These are phyloP conservation scores for Megamerina dolium DNA, from an alignment of 2,888 invertebrate species.

Conservation along the genomic window DNA sequence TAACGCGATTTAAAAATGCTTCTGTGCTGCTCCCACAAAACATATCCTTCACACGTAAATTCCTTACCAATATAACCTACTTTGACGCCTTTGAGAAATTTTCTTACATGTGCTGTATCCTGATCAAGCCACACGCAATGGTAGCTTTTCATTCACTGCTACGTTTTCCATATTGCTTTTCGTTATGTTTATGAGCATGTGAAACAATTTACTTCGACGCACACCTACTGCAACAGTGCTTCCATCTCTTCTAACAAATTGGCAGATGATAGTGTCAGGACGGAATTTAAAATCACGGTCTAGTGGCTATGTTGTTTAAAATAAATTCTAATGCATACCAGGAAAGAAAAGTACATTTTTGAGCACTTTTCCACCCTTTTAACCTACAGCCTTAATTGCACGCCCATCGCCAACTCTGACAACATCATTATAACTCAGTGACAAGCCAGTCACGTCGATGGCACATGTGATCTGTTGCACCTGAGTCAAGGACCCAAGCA, in stretches of 20 bases:
- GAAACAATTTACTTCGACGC: constrained; percentile 9
- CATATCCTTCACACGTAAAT: constrained; percentile 15
- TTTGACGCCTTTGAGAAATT: constrained; percentile 8
- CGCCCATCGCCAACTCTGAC: too few relatives aligned
- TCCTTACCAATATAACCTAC: constrained; percentile 11
- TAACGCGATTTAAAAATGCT: constrained; percentile 10
- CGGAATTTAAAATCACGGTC: constrained; percentile 1
- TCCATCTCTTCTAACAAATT: not conserved
- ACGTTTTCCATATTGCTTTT: constrained; percentile 1
- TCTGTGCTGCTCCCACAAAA: constrained; percentile 17
- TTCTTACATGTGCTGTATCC: constrained; percentile 11
- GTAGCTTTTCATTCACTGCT: constrained; percentile 1
- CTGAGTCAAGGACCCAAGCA: constrained; percentile 18
- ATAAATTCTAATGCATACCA: not conserved
- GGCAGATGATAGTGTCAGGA: too few relatives aligned
- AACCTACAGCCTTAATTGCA: constrained; percentile 3
- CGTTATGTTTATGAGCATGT: constrained; percentile 9
- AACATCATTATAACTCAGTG: constrained; percentile 1
- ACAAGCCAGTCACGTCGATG: constrained; percentile 11
- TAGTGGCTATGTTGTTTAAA: not conserved
- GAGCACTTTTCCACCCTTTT: constrained; percentile 1
- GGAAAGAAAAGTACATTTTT: constrained; percentile 1
- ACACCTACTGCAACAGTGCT: constrained; percentile 13
- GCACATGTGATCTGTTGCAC: too few relatives aligned
- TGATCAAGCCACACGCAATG: constrained; percentile 16